Base-by-base conservation (phyloP, 1,140 invertebrate genomes). In the Drosophila littoralis region DNA sequence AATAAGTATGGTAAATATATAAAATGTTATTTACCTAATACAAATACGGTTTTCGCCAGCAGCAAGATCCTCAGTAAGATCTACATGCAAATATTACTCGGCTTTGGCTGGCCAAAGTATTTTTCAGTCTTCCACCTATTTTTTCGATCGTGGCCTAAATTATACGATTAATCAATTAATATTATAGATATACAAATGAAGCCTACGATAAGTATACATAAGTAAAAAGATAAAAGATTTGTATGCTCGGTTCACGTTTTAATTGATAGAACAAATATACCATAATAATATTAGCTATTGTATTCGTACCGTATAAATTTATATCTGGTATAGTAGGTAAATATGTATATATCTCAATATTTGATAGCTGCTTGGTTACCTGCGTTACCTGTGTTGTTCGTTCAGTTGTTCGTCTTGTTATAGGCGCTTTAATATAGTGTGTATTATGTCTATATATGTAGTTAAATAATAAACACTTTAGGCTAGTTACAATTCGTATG, bases 261-360 rank as follows among this genome's bases (percentile, higher is more conserved):
- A 84, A 77, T 78, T 64, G 65, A 80, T 73, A 66, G 63, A 84
- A 84, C 75, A 71, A 79, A 81, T 81, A 76, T 12, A 77, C 69
- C 38, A 57, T 40, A 10, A 65, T 80, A 58, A 68, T 81, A 85
- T 71, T 85, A 81, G 71, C 81, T 85, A 81, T 61, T 43, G 42
- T 81, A 72, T 54, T 83, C 22, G 46, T 63, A 52, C 52, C 43
- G 66, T 79, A 83, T 83, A 81, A 81, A 82, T 81, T 28, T 64
- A 79, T 51, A 75, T 78, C 50, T 52, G 12, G 51, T n/a, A 70
- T 82, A 51, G 57, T 13, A 15, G 38, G 15, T 55, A 22, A n/a
- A n/a, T n/a, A n/a, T n/a, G n/a, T 22, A 61, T 75, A 52, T 79
- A 61, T 79, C 52, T 80, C 61, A 61, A 77, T 75, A 64, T 69